Base-by-base conservation (phyloP, 2,113 vertebrate genomes). In the Chlamydotis undulata region DNA sequence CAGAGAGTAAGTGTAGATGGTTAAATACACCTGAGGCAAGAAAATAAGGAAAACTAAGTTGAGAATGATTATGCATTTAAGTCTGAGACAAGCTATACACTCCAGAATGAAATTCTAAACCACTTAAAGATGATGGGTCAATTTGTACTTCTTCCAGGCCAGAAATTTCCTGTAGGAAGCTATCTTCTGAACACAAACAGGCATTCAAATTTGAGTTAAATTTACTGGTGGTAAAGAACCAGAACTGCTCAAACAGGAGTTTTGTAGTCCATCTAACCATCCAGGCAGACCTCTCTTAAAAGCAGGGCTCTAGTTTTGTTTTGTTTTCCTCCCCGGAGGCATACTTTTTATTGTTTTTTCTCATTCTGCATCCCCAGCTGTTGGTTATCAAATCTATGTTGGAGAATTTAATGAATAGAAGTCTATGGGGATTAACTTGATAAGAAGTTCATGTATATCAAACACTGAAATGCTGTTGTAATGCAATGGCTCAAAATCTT, bases 361-460 rank as follows among this genome's bases (percentile, higher is more conserved):
- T 76, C 39, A n/a, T 86, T 93, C 56, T 91, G 60, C 50, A 78
- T 83, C 45, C 73, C 70, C 73, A 90, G 45, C 67, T 94, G 77
- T 82, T 87, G 47, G 65, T 84, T 96, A 95, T 97, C 90, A 94
- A 80, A 84, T 94, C 90, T 94, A 7, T 80, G 17, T 67, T 87
- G 53, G 47, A 83, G 65, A 92, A 96, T 96, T 96, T 94, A 93
- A 92, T 83, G 85, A 96, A 91, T 79, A 94, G 94, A 92, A 89
- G 71, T 77, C 75, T 80, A 33, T 80, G 80, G 74, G 95, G 95
- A 97, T 93, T 94, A 94, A 93, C 64, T 63, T 90, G 95, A 96
- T 97, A 91, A 96, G 85, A 85, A 93, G 61, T 96, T 97, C 68
- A 68, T 52, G 41, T 77, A 79, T 78, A 95, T 93, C 89, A 91